These are phyloP conservation scores for Serrognathus titanus DNA, from an alignment of 2,888 invertebrate genomes.

Conservation along the genomic window DNA sequence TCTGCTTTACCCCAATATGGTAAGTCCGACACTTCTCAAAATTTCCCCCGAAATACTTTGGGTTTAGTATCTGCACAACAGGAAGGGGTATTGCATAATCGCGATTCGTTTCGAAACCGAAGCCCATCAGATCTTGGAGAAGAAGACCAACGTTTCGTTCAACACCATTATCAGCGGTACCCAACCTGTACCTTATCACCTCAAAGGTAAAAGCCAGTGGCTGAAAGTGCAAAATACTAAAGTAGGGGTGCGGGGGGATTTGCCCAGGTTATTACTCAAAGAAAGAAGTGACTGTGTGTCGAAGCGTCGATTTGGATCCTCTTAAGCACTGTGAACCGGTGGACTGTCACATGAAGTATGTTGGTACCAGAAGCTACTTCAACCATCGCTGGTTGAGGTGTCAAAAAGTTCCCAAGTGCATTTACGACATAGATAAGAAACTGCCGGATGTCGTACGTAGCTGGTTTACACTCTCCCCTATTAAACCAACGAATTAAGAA, in stretches of 20 bases:
- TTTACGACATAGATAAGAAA: slow-evolving; percentile 35
- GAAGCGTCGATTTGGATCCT: slow-evolving; percentile 49
- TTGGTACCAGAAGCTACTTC: slow-evolving; percentile 52
- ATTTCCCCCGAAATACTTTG: neutral
- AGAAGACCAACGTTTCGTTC: slow-evolving; percentile 28
- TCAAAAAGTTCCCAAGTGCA: slow-evolving; percentile 44
- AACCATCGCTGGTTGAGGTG: slow-evolving; percentile 43
- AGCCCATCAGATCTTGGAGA: slow-evolving; percentile 22
- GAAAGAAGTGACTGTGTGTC: slow-evolving; percentile 30
- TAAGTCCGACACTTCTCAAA: slow-evolving; percentile 21
- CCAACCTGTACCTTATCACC: neutral
- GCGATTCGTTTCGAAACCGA: slow-evolving; percentile 26
- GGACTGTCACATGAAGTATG: slow-evolving; percentile 56
- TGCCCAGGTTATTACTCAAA: slow-evolving; percentile 23
- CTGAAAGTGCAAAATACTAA: neutral
- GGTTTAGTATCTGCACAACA: slow-evolving; percentile 32
- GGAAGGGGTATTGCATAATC: slow-evolving; percentile 32
- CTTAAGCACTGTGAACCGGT: slow-evolving; percentile 51
- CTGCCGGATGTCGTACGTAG: slow-evolving; percentile 41
- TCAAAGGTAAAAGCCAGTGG: slow-evolving; percentile 6
- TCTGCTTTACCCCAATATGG: slow-evolving; percentile 46
- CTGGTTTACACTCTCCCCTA: too few relatives aligned
- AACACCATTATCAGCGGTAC: slow-evolving; percentile 21
- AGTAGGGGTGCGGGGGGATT: neutral
- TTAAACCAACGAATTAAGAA: neutral